Conservation (phyloP, 2,888 invertebrate genomes). For the Caenorhabditis sp. region DNA sequence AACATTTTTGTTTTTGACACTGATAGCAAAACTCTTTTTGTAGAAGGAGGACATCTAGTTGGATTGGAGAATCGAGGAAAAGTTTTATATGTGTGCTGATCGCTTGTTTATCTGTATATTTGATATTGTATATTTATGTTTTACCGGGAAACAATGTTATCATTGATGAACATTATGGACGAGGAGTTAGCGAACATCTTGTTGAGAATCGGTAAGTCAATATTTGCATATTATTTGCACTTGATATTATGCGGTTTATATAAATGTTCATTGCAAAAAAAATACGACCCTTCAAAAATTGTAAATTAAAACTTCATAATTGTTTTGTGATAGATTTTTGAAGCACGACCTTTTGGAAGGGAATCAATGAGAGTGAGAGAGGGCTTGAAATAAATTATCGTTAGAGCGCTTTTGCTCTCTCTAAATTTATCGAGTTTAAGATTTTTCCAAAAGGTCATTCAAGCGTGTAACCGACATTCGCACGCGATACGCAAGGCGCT, state of each 20-base stretch:
- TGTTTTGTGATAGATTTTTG: too few species aligned
- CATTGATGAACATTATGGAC: constrained; percentile 33
- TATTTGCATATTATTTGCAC: neutral
- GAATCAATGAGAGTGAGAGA: too few species aligned
- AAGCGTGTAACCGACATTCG: too few species aligned
- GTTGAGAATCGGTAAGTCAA: constrained; percentile 13
- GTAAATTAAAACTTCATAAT: too few species aligned
- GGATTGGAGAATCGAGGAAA: neutral
- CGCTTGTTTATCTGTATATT: neutral
- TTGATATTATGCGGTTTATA: neutral
- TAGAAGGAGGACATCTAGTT: neutral
- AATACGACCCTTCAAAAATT: too few species aligned
- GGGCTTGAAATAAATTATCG: too few species aligned
- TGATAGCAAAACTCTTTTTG: neutral
- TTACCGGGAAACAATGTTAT: constrained; percentile 15
- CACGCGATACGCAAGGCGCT: too few species aligned
- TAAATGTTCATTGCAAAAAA: too few species aligned
- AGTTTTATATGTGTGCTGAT: neutral
- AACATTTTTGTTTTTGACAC: neutral
- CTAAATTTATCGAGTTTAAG: too few species aligned
- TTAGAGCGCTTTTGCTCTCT: too few species aligned
- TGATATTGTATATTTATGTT: constrained; percentile 26
- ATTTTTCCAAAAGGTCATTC: too few species aligned
- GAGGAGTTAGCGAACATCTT: constrained; percentile 19
- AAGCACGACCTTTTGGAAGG: too few species aligned